A percentile compares a stretch with the other conserved stretches of the same genome.
phyloP scores from a whole-genome alignment of 2,888 invertebrate genomes.

The Linhomoeus sp. region DNA sequence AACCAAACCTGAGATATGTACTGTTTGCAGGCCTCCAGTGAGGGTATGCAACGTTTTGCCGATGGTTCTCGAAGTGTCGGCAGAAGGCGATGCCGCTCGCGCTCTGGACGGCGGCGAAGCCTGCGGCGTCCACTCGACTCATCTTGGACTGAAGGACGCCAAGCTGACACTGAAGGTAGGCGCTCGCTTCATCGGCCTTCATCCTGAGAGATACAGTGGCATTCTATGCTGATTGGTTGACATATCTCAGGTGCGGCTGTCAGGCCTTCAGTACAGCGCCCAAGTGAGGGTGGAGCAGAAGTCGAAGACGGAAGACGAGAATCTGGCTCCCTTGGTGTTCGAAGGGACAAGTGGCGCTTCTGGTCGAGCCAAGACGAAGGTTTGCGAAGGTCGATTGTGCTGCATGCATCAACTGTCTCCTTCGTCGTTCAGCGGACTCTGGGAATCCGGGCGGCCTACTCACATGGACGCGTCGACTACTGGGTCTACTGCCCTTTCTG shows the following conservation, averaged over 20 bases:
- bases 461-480: conserved; percentile 38
- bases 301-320: conserved; percentile 42
- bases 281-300: too few relatives aligned
- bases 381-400: background rate
- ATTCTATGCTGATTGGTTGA: too few relatives aligned
- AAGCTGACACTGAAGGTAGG: too few relatives aligned
- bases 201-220: too few relatives aligned
- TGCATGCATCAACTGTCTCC: too few relatives aligned
- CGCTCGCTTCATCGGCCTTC: too few relatives aligned
- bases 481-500: conserved; percentile 61
- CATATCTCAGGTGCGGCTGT: too few relatives aligned
- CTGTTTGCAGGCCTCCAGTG: too few relatives aligned
- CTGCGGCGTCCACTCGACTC: background rate
- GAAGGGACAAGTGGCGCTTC: conserved; percentile 43
- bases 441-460: conserved; percentile 52
- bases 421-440: conserved; percentile 48
- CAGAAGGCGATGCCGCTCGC: conserved; percentile 31
- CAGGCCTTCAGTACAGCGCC: too few relatives aligned
- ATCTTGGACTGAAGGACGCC: background rate
- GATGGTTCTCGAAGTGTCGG: conserved; percentile 50
- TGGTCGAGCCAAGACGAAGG: background rate
- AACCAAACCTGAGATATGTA: too few relatives aligned
- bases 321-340: conserved; percentile 66
- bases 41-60: conserved; percentile 75
- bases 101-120: conserved; percentile 15